Evolutionary conservation across 2,797 vertebrate species (phyloP), one percentile per base, ranked within the genome.

Genomic region (Syngnathus acus): DNA sequence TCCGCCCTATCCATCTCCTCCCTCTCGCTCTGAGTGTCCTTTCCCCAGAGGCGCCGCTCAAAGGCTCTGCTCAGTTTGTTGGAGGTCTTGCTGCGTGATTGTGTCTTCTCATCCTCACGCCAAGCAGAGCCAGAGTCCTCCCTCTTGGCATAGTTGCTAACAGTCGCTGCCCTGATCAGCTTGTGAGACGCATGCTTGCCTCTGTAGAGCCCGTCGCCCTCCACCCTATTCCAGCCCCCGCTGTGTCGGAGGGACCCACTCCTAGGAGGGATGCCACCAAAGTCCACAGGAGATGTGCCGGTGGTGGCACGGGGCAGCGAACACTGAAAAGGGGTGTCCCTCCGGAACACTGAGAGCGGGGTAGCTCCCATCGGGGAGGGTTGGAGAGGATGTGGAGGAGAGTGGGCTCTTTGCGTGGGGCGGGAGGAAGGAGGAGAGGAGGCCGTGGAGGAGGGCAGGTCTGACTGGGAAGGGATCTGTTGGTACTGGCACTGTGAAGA

Each of bases 161-260:
- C 89, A 1, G 91, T 90, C 2, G 90, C 87, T 1, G 92, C 90
- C 76, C 91, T 89, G 72, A 94, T 81, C 72, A 94, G 72, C 78
- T 91, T 91, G 74, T 91, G 90, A 1, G 93, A 93, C 38, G 76
- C 80, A 19, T 94, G 93, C 62, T 91, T 93, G 19, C 93, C 92
- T 76, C 81, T 88, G 72, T 94, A 94, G 40, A 94, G 90, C 51
- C 89, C 87, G 9, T 92, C 89, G 5, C 87, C 85, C 1, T 85
- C 81, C 8, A 64, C 50, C 23, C 78, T 87, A 70, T 80, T 87
- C 67, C 89, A 82, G 4, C 81, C 80, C 7, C 75, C 68, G 9
- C 38, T 84, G 65, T 92, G 91, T 39, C 92, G 86, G 65, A 93
- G 89, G 0, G 91, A 92, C 23, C 88, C 87, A 4, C 88, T 87